These are phyloP conservation scores for Yasuhikotakia modesta DNA, from an alignment of 2,797 vertebrate genomes.

Conservation along the genomic window DNA sequence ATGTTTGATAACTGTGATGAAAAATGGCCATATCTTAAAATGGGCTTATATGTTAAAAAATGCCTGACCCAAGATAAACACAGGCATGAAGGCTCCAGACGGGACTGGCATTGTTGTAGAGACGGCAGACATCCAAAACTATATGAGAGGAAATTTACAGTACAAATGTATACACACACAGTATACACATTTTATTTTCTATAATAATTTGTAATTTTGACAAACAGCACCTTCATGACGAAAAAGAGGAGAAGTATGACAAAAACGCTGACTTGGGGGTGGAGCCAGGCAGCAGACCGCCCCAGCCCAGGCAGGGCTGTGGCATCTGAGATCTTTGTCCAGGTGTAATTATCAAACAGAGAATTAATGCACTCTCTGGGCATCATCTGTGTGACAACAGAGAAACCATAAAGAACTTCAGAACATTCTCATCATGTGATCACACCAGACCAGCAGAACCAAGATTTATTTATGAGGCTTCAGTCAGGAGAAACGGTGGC, in stretches of 20 bases:
- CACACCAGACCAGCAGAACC: background rate
- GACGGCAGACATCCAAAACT: conserved; percentile 99
- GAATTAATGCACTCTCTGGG: conserved; percentile 95
- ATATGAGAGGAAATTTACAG: conserved; percentile 16
- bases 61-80: conserved; percentile 93
- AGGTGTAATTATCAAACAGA: conserved; percentile 96
- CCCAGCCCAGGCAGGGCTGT: conserved; percentile 78
- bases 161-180: no score
- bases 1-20: background rate
- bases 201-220: no score
- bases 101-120: conserved; percentile 98
- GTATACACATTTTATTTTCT: no score
- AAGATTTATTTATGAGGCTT: background rate
- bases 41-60: conserved; percentile 35
- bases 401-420: background rate
- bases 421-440: background rate
- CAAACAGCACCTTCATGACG: conserved; percentile 87
- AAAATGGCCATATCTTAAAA: background rate
- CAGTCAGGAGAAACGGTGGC: background rate
- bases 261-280: conserved; percentile 88
- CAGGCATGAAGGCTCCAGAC: conserved; percentile 97
- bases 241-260: conserved; percentile 91
- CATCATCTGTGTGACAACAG: conserved; percentile 78
- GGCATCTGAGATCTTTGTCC: conserved; percentile 85
- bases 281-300: conserved; percentile 87